Evolutionary conservation across 2,888 invertebrate genomes (phyloP).

Genomic region (Unio pictorum): DNA sequence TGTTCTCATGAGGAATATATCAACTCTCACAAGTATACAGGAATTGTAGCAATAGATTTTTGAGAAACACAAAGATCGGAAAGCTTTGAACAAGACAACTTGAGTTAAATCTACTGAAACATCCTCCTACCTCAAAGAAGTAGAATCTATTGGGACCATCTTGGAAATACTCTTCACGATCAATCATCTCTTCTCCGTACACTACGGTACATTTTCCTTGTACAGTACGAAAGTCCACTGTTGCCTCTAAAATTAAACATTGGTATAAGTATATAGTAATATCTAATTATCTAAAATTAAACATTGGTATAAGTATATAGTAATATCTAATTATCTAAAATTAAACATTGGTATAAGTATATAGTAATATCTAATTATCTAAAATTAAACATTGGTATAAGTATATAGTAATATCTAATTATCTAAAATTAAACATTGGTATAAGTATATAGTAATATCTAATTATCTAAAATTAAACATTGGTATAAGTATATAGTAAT

Average conservation of each 20-base stretch:
- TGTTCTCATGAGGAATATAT: too few species aligned
- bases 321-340: conserved; percentile 27
- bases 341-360: too few species aligned
- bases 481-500: too few species aligned
- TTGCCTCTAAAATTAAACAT: conserved; percentile 36
- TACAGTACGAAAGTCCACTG: conserved; percentile 70
- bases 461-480: conserved; percentile 28
- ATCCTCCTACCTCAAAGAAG: conserved; percentile 74
- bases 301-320: too few species aligned
- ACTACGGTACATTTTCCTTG: conserved; percentile 81
- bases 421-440: conserved; percentile 28
- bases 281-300: conserved; percentile 28
- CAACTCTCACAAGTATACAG: too few species aligned
- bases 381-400: conserved; percentile 4
- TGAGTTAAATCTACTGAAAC: too few species aligned
- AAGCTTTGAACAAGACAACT: too few species aligned
- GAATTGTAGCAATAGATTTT: too few species aligned
- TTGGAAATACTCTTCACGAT: conserved; percentile 77
- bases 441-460: too few species aligned
- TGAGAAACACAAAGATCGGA: too few species aligned
- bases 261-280: too few species aligned
- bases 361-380: conserved; percentile 21
- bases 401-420: too few species aligned
- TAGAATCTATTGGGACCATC: conserved; percentile 82
- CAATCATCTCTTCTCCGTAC: conserved; percentile 77